A percentile compares a stretch with the other conserved stretches of the same genome.
Conservation (phyloP, 2,888 invertebrate species). For the Ecliptopera silaceata region DNA sequence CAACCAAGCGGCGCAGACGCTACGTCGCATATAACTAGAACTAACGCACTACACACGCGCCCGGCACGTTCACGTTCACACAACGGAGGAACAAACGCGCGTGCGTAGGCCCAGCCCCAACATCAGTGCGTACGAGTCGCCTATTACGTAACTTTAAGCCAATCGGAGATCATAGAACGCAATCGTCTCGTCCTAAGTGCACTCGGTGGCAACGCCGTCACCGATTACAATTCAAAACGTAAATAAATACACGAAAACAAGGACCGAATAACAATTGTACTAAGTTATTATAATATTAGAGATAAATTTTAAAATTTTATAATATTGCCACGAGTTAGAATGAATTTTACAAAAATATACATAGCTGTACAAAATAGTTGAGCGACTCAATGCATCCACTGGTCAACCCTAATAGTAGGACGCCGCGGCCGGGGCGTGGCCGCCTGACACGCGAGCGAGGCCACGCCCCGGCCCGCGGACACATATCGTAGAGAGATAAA, state of each 20-base stretch:
- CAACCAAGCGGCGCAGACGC: conserved; percentile 68
- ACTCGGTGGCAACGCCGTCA: conserved; percentile 22
- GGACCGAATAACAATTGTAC: conserved; percentile 69
- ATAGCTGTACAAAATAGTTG: conserved; percentile 77
- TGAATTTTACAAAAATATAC: conserved; percentile 82
- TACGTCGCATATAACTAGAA: conserved; percentile 17
- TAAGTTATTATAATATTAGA: conserved; percentile 70
- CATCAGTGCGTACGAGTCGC: conserved; percentile 54
- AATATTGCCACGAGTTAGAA: conserved; percentile 79
- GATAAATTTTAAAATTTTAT: conserved; percentile 71
- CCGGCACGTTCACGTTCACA: not conserved
- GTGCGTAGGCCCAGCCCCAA: conserved; percentile 26
- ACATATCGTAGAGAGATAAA: conserved; percentile 26
- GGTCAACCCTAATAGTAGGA: conserved; percentile 52
- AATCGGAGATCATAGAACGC: not conserved
- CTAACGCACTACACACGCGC: conserved; percentile 1
- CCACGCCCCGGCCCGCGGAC: no score
- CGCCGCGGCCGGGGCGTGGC: conserved; percentile 15
- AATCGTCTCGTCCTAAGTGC: conserved; percentile 15
- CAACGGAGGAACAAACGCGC: not conserved
- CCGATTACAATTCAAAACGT: conserved; percentile 25
- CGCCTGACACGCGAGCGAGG: no score
- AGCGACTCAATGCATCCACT: conserved; percentile 67
- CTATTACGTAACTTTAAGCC: conserved; percentile 32
- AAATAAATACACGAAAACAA: conserved; percentile 36